Percentiles rank a stretch among this genome's conserved stretches.
phyloP scores from a whole-genome alignment of 2,113 vertebrate species.

The Colius striatus region DNA sequence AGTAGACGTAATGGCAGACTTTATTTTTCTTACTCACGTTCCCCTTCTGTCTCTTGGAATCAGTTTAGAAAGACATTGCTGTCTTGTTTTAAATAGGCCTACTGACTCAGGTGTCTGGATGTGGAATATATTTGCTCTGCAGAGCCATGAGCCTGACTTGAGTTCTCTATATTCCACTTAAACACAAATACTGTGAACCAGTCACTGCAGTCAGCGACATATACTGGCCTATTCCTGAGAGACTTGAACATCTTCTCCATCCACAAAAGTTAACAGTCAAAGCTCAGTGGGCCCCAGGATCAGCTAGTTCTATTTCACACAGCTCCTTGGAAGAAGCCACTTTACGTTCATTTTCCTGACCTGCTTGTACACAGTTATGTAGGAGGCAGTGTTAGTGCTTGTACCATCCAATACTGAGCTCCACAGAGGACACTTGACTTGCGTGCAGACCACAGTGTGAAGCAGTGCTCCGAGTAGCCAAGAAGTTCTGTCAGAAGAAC shows the following conservation, averaged over 20 bases:
- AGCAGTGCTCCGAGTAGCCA: not conserved
- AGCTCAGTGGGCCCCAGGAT: not conserved
- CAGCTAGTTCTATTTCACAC: not conserved
- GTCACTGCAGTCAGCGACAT: not conserved
- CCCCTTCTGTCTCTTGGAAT: not conserved
- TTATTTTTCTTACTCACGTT: not conserved
- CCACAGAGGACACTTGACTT: not conserved
- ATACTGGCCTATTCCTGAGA: not conserved
- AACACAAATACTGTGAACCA: not conserved
- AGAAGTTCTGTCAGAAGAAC: not conserved
- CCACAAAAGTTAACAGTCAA: not conserved
- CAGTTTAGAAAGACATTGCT: not conserved
- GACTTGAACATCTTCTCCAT: not conserved
- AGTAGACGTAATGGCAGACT: not conserved
- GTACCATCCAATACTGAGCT: not conserved
- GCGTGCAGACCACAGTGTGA: accelerated
- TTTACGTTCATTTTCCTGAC: not conserved
- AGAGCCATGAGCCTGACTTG: not conserved
- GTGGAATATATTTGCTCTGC: not conserved
- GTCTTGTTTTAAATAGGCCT: not conserved
- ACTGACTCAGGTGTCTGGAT: not conserved
- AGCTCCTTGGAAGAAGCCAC: not conserved
- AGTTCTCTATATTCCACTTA: not conserved
- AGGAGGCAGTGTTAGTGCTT: not conserved
- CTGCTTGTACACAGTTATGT: accelerated